Conservation (phyloP, 2,888 invertebrate species). For the Dioctria linearis region DNA sequence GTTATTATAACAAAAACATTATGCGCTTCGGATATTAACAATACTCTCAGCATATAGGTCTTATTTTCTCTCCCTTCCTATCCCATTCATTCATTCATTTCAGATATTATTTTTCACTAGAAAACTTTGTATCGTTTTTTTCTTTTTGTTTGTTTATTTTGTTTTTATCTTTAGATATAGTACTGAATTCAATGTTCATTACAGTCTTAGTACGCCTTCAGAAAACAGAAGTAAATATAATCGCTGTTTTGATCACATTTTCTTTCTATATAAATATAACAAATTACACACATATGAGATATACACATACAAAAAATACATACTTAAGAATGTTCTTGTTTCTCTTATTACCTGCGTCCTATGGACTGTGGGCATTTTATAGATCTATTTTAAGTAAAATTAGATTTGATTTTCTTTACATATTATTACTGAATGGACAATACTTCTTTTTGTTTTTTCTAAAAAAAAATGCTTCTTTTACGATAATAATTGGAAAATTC, state of each 20-base stretch:
- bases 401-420: neutral
- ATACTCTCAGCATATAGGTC: conserved; percentile 13
- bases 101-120: neutral
- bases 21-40: conserved; percentile 38
- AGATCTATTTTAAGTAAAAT: conserved; percentile 46
- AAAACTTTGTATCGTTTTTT: conserved; percentile 9
- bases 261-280: conserved; percentile 41
- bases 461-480: conserved; percentile 33
- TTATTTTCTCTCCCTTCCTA: conserved; percentile 7
- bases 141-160: too few relatives aligned
- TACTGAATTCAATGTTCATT: conserved; percentile 32
- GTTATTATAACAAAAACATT: neutral
- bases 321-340: conserved; percentile 47
- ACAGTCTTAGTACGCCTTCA: conserved; percentile 51
- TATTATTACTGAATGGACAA: conserved; percentile 46
- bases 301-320: conserved; percentile 48
- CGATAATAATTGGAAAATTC: conserved; percentile 18
- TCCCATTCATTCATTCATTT: conserved; percentile 27
- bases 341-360: conserved; percentile 37
- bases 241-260: conserved; percentile 52
- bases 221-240: conserved; percentile 38
- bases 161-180: conserved; percentile 7
- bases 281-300: conserved; percentile 47
- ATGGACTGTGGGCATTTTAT: conserved; percentile 35
- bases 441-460: conserved; percentile 14